Evolutionary conservation across 2,113 vertebrate species (phyloP), one percentile per base, ranked within the genome.

Genomic region (Promerops cafer): DNA sequence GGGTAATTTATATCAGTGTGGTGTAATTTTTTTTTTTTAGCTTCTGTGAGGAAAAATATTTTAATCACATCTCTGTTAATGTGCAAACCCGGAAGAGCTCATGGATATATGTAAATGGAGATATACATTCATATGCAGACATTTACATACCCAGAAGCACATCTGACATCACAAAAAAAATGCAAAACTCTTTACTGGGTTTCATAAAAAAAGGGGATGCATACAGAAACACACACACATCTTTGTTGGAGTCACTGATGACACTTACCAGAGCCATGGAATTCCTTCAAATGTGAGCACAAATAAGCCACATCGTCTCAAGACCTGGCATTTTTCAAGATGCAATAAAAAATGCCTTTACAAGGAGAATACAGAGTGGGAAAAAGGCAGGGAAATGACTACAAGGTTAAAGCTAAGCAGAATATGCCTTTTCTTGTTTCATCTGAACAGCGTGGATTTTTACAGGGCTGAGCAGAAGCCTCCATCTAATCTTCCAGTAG

Each of bases 351-450:
- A 18, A 26, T 44, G 3, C 6, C 37, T 30, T 59, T 44, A 10
- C 15, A 53, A 83, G 71, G 53, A 28, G 8, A 83, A 74, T 33
- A 13, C 4, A 63, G 11, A 66, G 59, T 33, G 23, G 53, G 64
- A 21, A 86, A 60, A 54, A 66, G 22, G 13, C 6, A 0, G 13
- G 1, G 5, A 23, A 75, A 64, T 5, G 1, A 42, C 1, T 5
- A 11, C 11, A 44, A 59, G 6, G 7, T 59, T 59, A 71, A 90
- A 60, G 11, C 1, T 50, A 56, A 91, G 24, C 24, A 54, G 71
- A 84, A 7, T 24, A 14, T 49, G 35, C 5, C 20, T 85, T 76
- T 90, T 81, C 28, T 53, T 69, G 8, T 59, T 89, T 80, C 13
- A 66, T 42, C 20, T 40, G 53, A 20, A 28, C 5, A 59, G 23